phyloP scores from a whole-genome alignment of 2,113 vertebrate species.

The Columba livia region DNA sequence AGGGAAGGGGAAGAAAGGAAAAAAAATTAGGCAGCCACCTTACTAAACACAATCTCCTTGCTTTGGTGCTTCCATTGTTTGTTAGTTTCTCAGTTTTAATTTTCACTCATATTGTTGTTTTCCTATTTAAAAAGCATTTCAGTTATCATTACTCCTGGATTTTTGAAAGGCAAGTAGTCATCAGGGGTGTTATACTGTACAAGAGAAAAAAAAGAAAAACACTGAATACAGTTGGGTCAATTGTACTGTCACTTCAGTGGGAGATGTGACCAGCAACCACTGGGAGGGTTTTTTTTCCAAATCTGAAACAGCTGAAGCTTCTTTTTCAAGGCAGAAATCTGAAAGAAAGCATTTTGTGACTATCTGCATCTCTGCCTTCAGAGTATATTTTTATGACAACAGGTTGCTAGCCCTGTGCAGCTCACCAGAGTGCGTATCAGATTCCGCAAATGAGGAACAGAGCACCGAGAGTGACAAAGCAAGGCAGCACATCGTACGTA shows the following conservation, averaged over 20 bases:
- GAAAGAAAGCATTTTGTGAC: neutral
- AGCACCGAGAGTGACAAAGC: neutral
- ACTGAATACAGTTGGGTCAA: neutral
- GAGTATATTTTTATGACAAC: neutral
- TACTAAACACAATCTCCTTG: neutral
- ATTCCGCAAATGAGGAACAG: constrained; percentile 1
- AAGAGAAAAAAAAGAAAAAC: neutral
- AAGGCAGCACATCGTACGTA: neutral
- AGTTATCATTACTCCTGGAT: neutral
- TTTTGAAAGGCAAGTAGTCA: neutral
- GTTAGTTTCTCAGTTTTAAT: neutral
- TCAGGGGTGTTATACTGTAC: neutral
- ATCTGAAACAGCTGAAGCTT: neutral
- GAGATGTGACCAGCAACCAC: neutral
- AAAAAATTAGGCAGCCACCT: neutral
- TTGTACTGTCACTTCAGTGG: neutral
- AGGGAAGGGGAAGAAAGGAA: neutral
- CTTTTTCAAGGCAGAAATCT: neutral
- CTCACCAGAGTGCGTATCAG: neutral
- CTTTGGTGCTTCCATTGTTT: neutral
- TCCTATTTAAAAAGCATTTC: neutral
- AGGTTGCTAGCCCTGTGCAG: neutral
- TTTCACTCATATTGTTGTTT: neutral
- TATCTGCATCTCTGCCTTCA: neutral
- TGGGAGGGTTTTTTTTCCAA: rapidly evolving